Conservation (phyloP, 2,797 vertebrate genomes). For the Geotrypetes seraphini region DNA sequence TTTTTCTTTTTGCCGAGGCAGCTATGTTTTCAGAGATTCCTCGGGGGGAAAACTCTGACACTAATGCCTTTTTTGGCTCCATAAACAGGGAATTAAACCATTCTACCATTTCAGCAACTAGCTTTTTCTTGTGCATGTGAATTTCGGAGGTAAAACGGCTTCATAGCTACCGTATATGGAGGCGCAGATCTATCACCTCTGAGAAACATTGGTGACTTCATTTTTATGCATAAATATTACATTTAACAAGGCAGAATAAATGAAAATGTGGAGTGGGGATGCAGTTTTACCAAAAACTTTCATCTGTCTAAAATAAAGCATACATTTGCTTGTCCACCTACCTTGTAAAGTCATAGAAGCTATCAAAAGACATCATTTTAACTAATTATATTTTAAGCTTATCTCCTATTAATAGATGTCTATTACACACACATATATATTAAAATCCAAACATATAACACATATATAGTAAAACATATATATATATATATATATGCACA, state of each 20-base stretch:
- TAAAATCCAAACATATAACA: too few species aligned
- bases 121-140: slow-evolving; percentile 15
- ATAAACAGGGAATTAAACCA: slow-evolving; percentile 36
- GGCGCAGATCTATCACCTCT: slow-evolving; percentile 30
- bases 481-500: too few species aligned
- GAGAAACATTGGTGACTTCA: slow-evolving; percentile 25
- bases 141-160: slow-evolving; percentile 12
- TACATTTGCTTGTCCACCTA: too few species aligned
- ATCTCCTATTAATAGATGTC: too few species aligned
- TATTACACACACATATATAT: too few species aligned
- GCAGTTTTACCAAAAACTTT: slow-evolving; percentile 1
- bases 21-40: slow-evolving; percentile 31
- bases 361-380: too few species aligned
- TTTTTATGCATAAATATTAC: slow-evolving; percentile 8
- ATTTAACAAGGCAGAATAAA: slow-evolving; percentile 1
- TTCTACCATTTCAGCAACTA: slow-evolving; percentile 48
- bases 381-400: too few species aligned
- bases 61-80: slow-evolving; percentile 42
- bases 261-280: neutral
- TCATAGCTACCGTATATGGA: slow-evolving; percentile 14
- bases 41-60: slow-evolving; percentile 31
- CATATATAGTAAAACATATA: too few species aligned
- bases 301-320: slow-evolving; percentile 4
- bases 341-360: too few species aligned
- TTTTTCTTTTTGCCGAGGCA: slow-evolving; percentile 13